Conservation (phyloP, 2,797 vertebrate species). For the Melopsittacus undulatus region DNA sequence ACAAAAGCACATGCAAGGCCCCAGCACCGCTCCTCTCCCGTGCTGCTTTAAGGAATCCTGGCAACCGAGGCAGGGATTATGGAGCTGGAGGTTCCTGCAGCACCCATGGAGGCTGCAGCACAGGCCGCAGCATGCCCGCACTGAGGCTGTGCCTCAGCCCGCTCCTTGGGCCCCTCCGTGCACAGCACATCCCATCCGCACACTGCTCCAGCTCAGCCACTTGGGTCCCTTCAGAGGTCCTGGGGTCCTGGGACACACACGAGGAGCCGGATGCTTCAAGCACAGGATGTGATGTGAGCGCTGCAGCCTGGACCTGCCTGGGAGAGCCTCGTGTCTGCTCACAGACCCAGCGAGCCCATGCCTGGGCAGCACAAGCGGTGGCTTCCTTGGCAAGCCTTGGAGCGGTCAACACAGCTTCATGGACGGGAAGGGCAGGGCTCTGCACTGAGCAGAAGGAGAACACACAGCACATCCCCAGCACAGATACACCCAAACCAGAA, state of each 20-base stretch:
- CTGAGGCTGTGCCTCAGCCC: accelerated
- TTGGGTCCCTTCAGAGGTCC: accelerated
- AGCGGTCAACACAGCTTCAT: accelerated
- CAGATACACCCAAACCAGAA: not conserved
- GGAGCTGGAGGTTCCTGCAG: not conserved
- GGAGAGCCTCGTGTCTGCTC: not conserved
- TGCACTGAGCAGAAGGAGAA: not conserved
- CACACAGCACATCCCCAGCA: not conserved
- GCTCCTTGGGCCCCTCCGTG: accelerated
- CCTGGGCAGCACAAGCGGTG: not conserved
- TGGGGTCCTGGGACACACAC: accelerated
- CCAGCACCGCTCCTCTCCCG: not conserved
- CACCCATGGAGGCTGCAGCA: not conserved
- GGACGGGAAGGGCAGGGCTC: accelerated
- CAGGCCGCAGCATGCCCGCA: not conserved
- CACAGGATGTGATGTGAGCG: accelerated
- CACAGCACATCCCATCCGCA: not conserved
- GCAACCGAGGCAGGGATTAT: not conserved
- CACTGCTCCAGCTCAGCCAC: not conserved
- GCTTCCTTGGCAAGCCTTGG: not conserved
- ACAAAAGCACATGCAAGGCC: not conserved
- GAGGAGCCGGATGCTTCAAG: not conserved
- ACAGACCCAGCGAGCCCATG: not conserved
- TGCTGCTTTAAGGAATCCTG: not conserved
- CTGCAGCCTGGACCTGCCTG: not conserved